phyloP scores from a whole-genome alignment of 2,113 vertebrate genomes.

The Campylorhamphus procurvoides region DNA sequence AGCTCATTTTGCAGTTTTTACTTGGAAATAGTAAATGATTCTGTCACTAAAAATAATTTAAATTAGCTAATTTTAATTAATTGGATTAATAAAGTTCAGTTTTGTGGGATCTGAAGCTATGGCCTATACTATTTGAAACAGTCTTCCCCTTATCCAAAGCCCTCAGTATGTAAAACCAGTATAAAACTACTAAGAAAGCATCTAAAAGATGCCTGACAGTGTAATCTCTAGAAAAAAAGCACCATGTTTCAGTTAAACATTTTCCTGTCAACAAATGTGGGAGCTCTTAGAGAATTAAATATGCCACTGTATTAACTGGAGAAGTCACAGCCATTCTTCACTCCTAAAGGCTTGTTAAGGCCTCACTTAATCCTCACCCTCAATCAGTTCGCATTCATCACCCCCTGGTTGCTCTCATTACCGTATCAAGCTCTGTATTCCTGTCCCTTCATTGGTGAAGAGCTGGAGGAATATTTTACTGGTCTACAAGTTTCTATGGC shows the following conservation, averaged over 20 bases:
- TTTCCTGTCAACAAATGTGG: not conserved
- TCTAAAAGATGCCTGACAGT: not conserved
- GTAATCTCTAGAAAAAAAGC: not conserved
- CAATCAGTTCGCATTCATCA: conserved; percentile 45
- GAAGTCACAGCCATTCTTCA: not conserved
- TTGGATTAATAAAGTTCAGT: not conserved
- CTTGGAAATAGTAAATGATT: not conserved
- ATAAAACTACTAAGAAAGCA: not conserved
- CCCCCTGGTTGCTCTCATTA: conserved; percentile 40
- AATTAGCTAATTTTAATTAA: not conserved
- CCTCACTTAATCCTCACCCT: conserved; percentile 38
- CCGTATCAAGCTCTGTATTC: conserved; percentile 41
- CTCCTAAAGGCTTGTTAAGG: conserved; percentile 19
- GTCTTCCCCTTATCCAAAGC: not conserved
- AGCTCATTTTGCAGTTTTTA: not conserved
- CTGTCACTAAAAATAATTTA: not conserved
- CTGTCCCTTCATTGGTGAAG: conserved; percentile 34
- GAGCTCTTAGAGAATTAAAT: conserved; percentile 12
- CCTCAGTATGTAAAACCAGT: not conserved
- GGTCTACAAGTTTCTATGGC: conserved; percentile 71
- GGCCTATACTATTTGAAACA: not conserved
- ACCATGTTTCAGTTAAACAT: not conserved
- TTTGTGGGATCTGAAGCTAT: not conserved
- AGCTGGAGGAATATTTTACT: conserved; percentile 51
- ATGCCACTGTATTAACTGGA: not conserved